phyloP scores from a whole-genome alignment of 2,888 invertebrate species.

The Eupithecia abbreviata region DNA sequence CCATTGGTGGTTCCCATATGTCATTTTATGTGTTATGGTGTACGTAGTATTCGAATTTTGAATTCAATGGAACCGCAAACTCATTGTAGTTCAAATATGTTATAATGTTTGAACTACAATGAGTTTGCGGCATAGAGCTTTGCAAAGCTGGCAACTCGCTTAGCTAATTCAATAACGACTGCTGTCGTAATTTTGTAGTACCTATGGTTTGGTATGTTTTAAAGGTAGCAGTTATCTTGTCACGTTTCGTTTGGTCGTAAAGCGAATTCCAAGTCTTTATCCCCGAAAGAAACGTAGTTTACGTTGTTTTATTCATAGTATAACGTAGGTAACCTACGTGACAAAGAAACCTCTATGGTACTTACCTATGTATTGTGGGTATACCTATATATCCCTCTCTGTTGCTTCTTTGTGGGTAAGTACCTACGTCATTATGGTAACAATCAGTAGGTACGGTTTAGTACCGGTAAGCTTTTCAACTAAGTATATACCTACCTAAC shows the following conservation, averaged over 20 bases:
- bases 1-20: no score
- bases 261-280: neutral
- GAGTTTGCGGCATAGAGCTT: neutral
- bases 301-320: neutral
- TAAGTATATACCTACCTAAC: no score
- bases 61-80: neutral
- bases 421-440: neutral
- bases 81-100: neutral
- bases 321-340: neutral
- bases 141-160: no score
- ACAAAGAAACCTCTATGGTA: neutral
- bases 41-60: neutral
- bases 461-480: no score
- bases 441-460: no score
- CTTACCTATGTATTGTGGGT: neutral
- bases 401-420: neutral
- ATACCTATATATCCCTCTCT: neutral
- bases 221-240: constrained; percentile 3
- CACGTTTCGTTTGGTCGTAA: constrained; percentile 7
- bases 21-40: neutral
- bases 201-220: neutral
- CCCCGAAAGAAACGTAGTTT: neutral
- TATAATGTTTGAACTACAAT: neutral
- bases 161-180: no score
- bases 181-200: no score